A percentile compares a stretch with the other conserved stretches of the same genome.
phyloP scores from a whole-genome alignment of 2,113 vertebrate genomes.

The Corythornis cristatus region DNA sequence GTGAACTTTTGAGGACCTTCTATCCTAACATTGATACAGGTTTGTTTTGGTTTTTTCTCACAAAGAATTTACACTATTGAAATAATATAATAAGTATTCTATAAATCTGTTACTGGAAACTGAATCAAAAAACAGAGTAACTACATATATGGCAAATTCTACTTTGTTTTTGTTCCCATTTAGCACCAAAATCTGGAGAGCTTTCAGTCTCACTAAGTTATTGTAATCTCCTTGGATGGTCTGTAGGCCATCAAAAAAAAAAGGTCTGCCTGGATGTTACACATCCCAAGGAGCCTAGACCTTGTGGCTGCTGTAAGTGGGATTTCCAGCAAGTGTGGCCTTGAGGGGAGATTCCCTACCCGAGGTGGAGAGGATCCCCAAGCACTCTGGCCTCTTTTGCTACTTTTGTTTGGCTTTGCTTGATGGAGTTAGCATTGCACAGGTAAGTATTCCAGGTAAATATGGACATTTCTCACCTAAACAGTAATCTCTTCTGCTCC shows the following conservation, averaged over 20 bases:
- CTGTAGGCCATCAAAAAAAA: too few species aligned
- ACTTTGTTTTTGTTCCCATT: background rate
- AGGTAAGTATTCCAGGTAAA: background rate
- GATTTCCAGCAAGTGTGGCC: rapidly evolving
- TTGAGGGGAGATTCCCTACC: rapidly evolving
- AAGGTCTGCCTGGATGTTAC: too few species aligned
- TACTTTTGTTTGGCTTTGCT: background rate
- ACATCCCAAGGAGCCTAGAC: rapidly evolving
- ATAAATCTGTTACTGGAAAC: background rate
- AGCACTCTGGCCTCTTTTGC: background rate
- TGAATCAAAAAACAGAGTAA: background rate
- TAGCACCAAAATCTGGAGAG: background rate
- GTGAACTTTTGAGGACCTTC: background rate
- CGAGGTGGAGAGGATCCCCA: background rate
- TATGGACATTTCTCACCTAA: rapidly evolving
- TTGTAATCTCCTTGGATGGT: background rate
- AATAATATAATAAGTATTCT: background rate
- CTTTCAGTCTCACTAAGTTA: background rate
- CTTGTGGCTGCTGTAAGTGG: rapidly evolving
- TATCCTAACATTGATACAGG: background rate
- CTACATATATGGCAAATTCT: background rate
- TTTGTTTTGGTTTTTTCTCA: background rate
- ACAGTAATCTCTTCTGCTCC: background rate
- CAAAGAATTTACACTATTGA: background rate
- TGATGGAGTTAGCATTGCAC: rapidly evolving